These are phyloP conservation scores for Xenopus petersii DNA, from an alignment of 2,797 vertebrate genomes.

Conservation along the genomic window DNA sequence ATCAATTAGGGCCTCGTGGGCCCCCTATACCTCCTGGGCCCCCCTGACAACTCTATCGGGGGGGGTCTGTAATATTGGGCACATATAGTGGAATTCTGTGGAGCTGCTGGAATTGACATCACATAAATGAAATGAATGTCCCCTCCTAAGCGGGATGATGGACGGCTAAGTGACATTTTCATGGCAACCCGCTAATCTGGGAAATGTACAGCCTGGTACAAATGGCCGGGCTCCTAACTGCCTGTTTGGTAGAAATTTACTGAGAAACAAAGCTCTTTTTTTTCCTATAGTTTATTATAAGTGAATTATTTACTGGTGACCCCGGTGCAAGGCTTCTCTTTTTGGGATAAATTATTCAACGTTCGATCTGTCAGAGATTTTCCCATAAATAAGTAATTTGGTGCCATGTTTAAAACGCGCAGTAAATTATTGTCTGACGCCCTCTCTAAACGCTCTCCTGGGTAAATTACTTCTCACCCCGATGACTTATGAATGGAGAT, in stretches of 20 bases:
- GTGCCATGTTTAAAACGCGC: conserved; percentile 55
- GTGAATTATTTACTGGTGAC: conserved; percentile 66
- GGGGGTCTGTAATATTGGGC: no score
- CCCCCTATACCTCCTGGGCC: no score
- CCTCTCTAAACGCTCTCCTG: conserved; percentile 45
- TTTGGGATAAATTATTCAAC: conserved; percentile 61
- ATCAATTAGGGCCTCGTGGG: no score
- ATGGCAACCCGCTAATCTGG: background rate
- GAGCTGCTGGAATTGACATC: no score
- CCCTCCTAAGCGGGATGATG: background rate
- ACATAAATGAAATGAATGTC: no score
- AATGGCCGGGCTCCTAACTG: background rate
- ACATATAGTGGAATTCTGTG: no score
- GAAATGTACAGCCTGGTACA: background rate
- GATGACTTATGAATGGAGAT: conserved; percentile 49
- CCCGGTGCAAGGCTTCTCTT: conserved; percentile 51
- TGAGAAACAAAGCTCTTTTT: conserved; percentile 49
- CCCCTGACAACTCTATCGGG: no score
- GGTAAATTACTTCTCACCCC: conserved; percentile 47
- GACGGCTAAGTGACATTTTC: background rate
- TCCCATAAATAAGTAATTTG: conserved; percentile 63
- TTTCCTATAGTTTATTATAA: conserved; percentile 51
- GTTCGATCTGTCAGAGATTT: conserved; percentile 57
- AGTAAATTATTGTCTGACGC: conserved; percentile 54
- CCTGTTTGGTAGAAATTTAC: conserved; percentile 35